Evolutionary conservation across 1,140 invertebrate genomes (phyloP).

Genomic region (Chlorops oryzae): DNA sequence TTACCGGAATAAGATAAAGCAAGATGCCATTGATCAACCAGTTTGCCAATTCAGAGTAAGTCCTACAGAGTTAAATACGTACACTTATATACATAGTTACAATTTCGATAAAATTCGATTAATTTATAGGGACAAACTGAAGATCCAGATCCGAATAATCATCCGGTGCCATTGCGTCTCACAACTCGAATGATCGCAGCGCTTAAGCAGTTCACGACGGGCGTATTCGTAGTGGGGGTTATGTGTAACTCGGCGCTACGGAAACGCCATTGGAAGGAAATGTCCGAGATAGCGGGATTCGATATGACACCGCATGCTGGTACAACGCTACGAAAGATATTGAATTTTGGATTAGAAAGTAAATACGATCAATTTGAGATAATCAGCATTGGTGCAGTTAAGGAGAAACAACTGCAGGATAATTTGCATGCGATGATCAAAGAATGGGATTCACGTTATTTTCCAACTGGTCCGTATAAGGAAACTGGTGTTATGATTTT

Average conservation of each 20-base stretch:
- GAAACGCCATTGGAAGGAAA: constrained; percentile 87
- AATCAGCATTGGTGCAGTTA: constrained; percentile 83
- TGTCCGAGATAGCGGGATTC: constrained; percentile 73
- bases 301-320: constrained; percentile 81
- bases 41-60: constrained; percentile 55
- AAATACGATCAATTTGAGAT: constrained; percentile 76
- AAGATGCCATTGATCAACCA: constrained; percentile 62
- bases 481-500: constrained; percentile 75
- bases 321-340: constrained; percentile 75
- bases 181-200: constrained; percentile 63
- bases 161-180: constrained; percentile 72
- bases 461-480: constrained; percentile 66
- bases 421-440: constrained; percentile 74
- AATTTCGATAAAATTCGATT: neutral
- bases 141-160: constrained; percentile 67
- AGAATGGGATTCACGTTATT: constrained; percentile 76
- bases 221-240: constrained; percentile 72
- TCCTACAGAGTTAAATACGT: neutral
- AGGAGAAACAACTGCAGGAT: constrained; percentile 75
- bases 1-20: constrained; percentile 73
- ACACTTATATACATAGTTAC: neutral
- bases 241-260: constrained; percentile 82
- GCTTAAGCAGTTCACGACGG: constrained; percentile 74
- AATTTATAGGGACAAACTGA: constrained; percentile 58
- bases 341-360: constrained; percentile 66